Evolutionary conservation across 2,797 vertebrate genomes (phyloP).

Genomic region (Anisognathus igniventris): DNA sequence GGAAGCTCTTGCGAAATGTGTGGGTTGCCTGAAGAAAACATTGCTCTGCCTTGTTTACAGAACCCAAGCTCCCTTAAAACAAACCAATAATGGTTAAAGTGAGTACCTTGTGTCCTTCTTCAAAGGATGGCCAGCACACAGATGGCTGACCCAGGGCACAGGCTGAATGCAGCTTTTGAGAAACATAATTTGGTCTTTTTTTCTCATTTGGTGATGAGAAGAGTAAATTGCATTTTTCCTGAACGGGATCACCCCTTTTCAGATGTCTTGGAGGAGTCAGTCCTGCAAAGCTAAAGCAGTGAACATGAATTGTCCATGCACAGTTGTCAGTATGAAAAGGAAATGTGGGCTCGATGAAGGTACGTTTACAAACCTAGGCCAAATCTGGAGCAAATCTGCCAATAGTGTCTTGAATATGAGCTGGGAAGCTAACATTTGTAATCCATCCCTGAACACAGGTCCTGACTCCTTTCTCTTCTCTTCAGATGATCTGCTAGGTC

Average conservation of each 20-base stretch:
- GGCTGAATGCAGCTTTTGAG: neutral
- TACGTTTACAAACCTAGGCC: neutral
- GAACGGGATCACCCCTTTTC: neutral
- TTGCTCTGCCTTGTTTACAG: constrained; percentile 18
- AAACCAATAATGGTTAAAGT: neutral
- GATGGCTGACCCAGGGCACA: neutral
- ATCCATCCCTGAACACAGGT: neutral
- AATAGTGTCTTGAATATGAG: neutral
- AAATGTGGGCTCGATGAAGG: neutral
- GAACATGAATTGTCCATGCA: neutral
- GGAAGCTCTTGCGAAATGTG: constrained; percentile 23
- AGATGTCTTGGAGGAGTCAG: neutral
- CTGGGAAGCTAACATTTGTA: neutral
- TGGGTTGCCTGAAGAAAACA: constrained; percentile 20
- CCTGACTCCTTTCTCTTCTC: neutral
- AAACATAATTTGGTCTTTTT: neutral
- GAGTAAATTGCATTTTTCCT: neutral
- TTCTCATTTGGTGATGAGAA: neutral
- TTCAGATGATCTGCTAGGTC: neutral
- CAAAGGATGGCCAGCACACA: neutral
- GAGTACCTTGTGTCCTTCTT: neutral
- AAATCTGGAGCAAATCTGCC: neutral
- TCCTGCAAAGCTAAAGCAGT: neutral
- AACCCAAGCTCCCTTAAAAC: neutral
- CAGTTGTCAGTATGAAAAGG: neutral